Percentiles rank a stretch among this genome's conserved stretches.
phyloP scores from a whole-genome alignment of 1,140 invertebrate genomes.

The Drosophila triauraria region DNA sequence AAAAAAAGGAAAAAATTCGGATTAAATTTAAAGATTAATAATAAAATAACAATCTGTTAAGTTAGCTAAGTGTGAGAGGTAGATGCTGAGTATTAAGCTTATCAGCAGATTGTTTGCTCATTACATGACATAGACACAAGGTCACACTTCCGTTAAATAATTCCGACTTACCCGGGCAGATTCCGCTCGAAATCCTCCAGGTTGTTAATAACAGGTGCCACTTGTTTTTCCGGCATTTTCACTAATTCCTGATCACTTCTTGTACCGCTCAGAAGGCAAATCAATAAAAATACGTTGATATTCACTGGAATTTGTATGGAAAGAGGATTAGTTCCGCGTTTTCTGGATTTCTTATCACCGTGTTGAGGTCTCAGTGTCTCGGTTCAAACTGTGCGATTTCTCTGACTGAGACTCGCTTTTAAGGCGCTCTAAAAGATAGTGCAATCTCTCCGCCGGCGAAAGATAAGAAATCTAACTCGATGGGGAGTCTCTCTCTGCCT shows the following conservation, averaged over 20 bases:
- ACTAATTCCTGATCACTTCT: conserved; percentile 17
- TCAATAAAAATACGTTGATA: conserved; percentile 3
- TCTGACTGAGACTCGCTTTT: conserved; percentile 19
- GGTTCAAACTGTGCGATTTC: conserved; percentile 30
- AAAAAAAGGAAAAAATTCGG: not conserved
- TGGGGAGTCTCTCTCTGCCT: conserved; percentile 5
- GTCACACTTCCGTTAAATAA: conserved; percentile 42
- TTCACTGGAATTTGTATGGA: conserved; percentile 44
- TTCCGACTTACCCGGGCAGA: conserved; percentile 69
- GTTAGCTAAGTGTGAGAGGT: not conserved
- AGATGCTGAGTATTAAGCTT: conserved; percentile 24
- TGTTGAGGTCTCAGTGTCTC: conserved; percentile 32
- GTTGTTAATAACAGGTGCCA: conserved; percentile 62
- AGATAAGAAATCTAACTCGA: conserved; percentile 34
- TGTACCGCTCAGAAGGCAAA: conserved; percentile 16
- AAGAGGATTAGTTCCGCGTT: conserved; percentile 38
- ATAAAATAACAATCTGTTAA: not conserved
- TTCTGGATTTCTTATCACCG: conserved; percentile 17
- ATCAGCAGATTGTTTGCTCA: conserved; percentile 45
- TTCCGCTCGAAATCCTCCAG: conserved; percentile 70
- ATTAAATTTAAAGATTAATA: not conserved
- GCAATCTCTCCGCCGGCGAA: not conserved
- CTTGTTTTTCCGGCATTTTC: conserved; percentile 71
- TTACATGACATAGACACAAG: conserved; percentile 69
- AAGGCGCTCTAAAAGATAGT: conserved; percentile 19